Evolutionary conservation across 2,113 vertebrate genomes (phyloP).

Genomic region (Aplodontia rufa): DNA sequence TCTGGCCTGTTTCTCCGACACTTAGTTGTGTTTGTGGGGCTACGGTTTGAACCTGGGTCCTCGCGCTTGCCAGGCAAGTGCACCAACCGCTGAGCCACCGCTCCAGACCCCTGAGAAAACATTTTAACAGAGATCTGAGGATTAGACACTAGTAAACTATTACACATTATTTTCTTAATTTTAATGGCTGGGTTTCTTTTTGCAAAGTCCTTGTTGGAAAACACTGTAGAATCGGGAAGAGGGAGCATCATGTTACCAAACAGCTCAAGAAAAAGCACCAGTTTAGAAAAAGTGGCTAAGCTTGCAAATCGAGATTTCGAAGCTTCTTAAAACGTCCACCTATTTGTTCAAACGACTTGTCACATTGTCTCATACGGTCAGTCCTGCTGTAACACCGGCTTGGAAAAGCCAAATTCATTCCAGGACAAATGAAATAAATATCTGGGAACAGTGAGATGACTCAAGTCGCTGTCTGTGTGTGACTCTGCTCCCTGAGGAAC

Average conservation of each 20-base stretch:
- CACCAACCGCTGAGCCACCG: too few relatives aligned
- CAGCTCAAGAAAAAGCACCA: not conserved
- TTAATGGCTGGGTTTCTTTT: not conserved
- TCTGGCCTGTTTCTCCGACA: too few relatives aligned
- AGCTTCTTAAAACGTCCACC: not conserved
- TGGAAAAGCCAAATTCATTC: not conserved
- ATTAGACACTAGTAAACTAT: not conserved
- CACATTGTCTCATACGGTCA: not conserved
- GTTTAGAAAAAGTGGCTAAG: too few relatives aligned
- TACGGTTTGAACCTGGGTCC: too few relatives aligned
- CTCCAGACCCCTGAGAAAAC: too few relatives aligned
- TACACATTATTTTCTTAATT: not conserved
- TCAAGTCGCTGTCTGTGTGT: not conserved
- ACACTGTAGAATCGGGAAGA: not conserved
- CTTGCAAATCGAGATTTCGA: not conserved
- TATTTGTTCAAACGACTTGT: not conserved
- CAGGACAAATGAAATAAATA: not conserved
- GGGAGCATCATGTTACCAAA: not conserved
- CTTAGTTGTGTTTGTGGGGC: too few relatives aligned
- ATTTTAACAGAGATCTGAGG: not conserved
- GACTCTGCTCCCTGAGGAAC: not conserved
- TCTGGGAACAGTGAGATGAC: not conserved
- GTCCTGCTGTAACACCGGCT: not conserved
- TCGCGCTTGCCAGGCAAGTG: too few relatives aligned
- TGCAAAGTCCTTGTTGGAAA: not conserved